Evolutionary conservation across 2,797 vertebrate species (phyloP).

Genomic region (Numenius phaeopus): DNA sequence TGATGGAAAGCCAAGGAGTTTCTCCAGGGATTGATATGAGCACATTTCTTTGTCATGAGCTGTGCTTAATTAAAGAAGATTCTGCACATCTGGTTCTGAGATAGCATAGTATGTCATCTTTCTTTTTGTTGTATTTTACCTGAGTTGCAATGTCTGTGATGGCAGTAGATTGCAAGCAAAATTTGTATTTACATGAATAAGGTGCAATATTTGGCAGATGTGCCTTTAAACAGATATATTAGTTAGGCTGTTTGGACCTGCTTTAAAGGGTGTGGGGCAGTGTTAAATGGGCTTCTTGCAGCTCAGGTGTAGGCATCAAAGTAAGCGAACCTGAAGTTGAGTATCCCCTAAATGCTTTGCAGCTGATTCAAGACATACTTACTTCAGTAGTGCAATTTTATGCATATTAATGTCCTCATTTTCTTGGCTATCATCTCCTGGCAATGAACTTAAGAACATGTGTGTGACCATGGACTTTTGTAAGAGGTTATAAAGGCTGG

Average conservation of each 20-base stretch:
- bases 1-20: neutral
- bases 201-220: neutral
- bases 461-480: neutral
- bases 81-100: neutral
- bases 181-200: neutral
- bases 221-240: neutral
- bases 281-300: neutral
- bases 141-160: neutral
- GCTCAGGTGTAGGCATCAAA: neutral
- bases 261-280: neutral
- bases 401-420: neutral
- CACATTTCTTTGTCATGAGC: neutral
- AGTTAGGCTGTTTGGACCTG: neutral
- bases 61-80: neutral
- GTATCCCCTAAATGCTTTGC: neutral
- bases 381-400: neutral
- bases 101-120: neutral
- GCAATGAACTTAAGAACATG: neutral
- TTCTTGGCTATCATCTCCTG: neutral
- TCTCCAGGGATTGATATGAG: neutral
- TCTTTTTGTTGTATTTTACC: neutral
- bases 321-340: neutral
- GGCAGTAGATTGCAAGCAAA: neutral
- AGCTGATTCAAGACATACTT: neutral
- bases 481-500: neutral